Percentiles rank a stretch among this genome's conserved stretches.
Evolutionary conservation across 2,113 vertebrate species (phyloP).

Genomic region (Chaetodon trifascialis): DNA sequence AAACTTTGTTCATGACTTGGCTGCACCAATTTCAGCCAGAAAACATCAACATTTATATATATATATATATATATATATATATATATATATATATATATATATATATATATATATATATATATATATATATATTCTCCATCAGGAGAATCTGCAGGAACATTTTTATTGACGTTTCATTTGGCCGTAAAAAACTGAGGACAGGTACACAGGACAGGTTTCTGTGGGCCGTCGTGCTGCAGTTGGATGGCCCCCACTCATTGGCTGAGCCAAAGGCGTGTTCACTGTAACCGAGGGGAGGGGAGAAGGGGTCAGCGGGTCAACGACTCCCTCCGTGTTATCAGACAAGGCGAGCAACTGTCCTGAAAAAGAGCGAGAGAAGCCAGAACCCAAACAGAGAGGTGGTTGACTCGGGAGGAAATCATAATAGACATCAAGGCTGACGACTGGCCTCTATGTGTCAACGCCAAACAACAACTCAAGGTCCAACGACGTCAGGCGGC

Average conservation of each 20-base stretch:
- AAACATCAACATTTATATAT: no score
- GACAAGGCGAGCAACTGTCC: slow-evolving; percentile 9
- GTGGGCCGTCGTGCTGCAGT: not conserved
- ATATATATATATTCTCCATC: no score
- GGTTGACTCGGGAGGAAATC: not conserved
- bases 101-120: no score
- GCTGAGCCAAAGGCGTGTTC: slow-evolving; percentile 65
- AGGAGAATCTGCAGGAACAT: slow-evolving; percentile 13
- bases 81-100: no score
- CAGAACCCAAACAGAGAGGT: slow-evolving; percentile 49
- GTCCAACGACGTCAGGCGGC: slow-evolving; percentile 9
- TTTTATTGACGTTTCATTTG: slow-evolving; percentile 39
- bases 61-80: no score
- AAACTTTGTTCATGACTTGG: not conserved
- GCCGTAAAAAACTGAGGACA: slow-evolving; percentile 5
- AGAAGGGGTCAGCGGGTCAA: slow-evolving; percentile 39
- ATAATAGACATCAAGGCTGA: not conserved
- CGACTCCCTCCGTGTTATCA: slow-evolving; percentile 36
- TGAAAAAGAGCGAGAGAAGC: not conserved
- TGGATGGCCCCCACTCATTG: slow-evolving; percentile 59
- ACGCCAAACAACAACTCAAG: slow-evolving; percentile 45
- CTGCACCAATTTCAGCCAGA: not conserved
- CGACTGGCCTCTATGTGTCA: not conserved
- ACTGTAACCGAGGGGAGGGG: not conserved
- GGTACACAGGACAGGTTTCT: slow-evolving; percentile 24